Evolutionary conservation across 2,888 invertebrate species (phyloP).

Genomic region (Leptinotarsa tumamoca): DNA sequence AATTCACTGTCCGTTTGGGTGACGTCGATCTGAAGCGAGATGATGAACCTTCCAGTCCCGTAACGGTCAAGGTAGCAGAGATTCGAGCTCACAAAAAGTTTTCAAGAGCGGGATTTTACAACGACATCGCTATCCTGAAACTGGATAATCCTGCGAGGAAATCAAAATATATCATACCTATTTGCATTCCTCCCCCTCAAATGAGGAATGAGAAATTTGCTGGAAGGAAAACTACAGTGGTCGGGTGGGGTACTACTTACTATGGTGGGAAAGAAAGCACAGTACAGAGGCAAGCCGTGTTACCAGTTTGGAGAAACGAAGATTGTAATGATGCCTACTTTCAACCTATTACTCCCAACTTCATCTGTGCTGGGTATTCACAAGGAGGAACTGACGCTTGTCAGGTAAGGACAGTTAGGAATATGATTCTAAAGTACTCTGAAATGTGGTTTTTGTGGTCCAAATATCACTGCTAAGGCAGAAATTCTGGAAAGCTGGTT

Average conservation of each 20-base stretch:
- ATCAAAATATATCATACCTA: constrained; percentile 87
- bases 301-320: constrained; percentile 91
- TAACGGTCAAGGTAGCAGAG: constrained; percentile 81
- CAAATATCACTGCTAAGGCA: too few relatives aligned
- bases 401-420: constrained; percentile 71
- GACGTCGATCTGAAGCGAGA: constrained; percentile 88
- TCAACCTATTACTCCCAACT: constrained; percentile 91
- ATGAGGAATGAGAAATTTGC: constrained; percentile 74
- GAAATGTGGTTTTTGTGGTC: too few relatives aligned
- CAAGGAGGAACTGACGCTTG: constrained; percentile 95
- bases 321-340: constrained; percentile 92
- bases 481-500: too few relatives aligned
- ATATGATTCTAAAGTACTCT: too few relatives aligned
- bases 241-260: constrained; percentile 92
- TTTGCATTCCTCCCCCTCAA: constrained; percentile 81
- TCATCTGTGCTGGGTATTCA: constrained; percentile 89
- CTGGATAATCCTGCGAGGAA: constrained; percentile 81
- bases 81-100: constrained; percentile 88
- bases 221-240: constrained; percentile 84
- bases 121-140: constrained; percentile 90
- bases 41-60: constrained; percentile 87
- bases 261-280: constrained; percentile 92
- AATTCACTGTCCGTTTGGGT: constrained; percentile 89
- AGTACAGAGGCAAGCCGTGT: constrained; percentile 83
- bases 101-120: constrained; percentile 91